Evolutionary conservation across 2,888 invertebrate genomes (phyloP).

Genomic region (Athrips mouffetella): DNA sequence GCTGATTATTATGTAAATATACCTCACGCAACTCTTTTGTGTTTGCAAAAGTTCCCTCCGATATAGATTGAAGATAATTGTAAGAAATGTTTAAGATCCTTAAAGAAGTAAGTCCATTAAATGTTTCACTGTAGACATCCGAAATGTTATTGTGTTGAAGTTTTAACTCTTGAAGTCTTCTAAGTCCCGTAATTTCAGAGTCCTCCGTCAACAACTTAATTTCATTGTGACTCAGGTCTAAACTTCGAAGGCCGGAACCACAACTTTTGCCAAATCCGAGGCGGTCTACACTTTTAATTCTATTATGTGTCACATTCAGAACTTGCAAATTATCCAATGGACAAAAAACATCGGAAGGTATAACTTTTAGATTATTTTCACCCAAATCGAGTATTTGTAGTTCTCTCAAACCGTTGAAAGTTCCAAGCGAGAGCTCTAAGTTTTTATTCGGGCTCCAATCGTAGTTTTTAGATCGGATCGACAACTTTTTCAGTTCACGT

Average conservation of each 20-base stretch:
- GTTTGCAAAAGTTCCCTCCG: slow-evolving; percentile 89
- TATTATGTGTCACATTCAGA: slow-evolving; percentile 90
- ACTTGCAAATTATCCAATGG: slow-evolving; percentile 87
- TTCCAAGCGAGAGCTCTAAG: slow-evolving; percentile 84
- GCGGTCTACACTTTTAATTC: slow-evolving; percentile 85
- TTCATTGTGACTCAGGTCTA: slow-evolving; percentile 90
- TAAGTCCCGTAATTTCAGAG: slow-evolving; percentile 85
- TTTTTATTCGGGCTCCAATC: slow-evolving; percentile 87
- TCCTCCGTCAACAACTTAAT: slow-evolving; percentile 84
- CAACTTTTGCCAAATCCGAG: slow-evolving; percentile 83
- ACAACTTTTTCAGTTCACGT: slow-evolving; percentile 87
- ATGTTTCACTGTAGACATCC: slow-evolving; percentile 87
- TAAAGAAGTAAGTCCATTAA: slow-evolving; percentile 87
- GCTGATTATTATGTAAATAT: slow-evolving; percentile 90
- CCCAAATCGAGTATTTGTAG: slow-evolving; percentile 87
- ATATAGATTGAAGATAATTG: slow-evolving; percentile 89
- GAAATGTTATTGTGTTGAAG: slow-evolving; percentile 90
- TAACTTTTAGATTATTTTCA: slow-evolving; percentile 86
- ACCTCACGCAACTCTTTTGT: slow-evolving; percentile 90
- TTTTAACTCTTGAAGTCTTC: slow-evolving; percentile 87
- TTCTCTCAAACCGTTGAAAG: slow-evolving; percentile 87
- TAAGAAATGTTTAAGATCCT: slow-evolving; percentile 90
- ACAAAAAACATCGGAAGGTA: slow-evolving; percentile 89
- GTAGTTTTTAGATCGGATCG: slow-evolving; percentile 87
- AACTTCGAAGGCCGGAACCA: slow-evolving; percentile 83